Evolutionary conservation across 2,797 vertebrate genomes (phyloP).

Genomic region (Halcyon leucocephala): DNA sequence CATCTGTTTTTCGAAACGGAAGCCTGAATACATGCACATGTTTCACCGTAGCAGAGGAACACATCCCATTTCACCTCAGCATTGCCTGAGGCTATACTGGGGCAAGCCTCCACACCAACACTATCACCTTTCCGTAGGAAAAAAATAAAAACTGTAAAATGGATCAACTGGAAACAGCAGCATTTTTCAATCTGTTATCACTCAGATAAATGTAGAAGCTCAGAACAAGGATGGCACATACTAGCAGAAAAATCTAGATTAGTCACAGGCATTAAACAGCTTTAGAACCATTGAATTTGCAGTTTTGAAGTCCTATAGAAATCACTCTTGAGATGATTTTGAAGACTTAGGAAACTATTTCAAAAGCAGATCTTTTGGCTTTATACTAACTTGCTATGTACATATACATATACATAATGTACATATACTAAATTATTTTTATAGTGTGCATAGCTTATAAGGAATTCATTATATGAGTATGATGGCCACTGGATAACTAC

Average conservation of each 20-base stretch:
- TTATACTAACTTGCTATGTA: not conserved
- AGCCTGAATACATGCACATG: not conserved
- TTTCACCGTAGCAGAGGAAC: not conserved
- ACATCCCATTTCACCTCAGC: not conserved
- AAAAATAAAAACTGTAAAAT: not conserved
- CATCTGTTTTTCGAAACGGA: not conserved
- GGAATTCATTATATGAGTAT: not conserved
- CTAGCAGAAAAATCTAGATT: not conserved
- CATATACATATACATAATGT: no score
- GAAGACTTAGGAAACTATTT: not conserved
- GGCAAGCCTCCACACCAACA: accelerated
- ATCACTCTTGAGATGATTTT: not conserved
- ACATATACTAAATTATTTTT: not conserved
- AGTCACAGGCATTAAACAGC: not conserved
- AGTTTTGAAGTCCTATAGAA: not conserved
- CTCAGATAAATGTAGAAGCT: not conserved
- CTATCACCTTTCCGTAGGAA: not conserved
- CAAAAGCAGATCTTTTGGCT: not conserved
- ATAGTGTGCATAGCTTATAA: not conserved
- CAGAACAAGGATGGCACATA: not conserved
- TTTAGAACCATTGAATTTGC: not conserved
- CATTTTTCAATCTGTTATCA: not conserved
- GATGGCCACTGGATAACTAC: not conserved
- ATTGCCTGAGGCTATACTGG: not conserved
- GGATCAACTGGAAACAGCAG: not conserved